These are phyloP conservation scores for Aphelocoma californica DNA, from an alignment of 2,797 vertebrate species.

Conservation along the genomic window DNA sequence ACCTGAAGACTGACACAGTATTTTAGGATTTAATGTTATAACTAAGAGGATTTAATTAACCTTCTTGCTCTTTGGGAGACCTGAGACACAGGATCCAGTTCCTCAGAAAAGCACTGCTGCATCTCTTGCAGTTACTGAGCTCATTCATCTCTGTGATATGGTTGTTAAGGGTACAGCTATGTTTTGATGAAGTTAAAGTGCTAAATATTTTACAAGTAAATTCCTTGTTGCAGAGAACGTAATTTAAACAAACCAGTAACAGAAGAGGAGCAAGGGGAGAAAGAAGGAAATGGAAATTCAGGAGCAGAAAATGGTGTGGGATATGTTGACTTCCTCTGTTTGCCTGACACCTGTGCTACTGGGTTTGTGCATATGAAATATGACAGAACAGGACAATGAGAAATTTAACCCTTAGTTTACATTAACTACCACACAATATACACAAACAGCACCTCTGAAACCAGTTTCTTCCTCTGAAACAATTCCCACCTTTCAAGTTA, in stretches of 20 bases:
- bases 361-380: not conserved
- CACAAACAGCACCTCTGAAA: not conserved
- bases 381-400: not conserved
- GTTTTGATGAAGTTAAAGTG: not conserved
- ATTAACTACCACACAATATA: not conserved
- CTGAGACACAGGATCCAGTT: not conserved
- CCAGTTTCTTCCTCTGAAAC: not conserved
- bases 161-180: not conserved
- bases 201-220: slow-evolving; percentile 3
- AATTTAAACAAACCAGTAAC: not conserved
- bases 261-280: not conserved
- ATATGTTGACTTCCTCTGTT: not conserved
- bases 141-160: not conserved
- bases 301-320: not conserved
- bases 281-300: not conserved
- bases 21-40: not conserved
- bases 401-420: not conserved
- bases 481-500: not conserved
- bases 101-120: not conserved
- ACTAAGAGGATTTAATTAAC: slow-evolving; percentile 27
- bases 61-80: not conserved
- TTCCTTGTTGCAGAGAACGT: not conserved
- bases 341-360: not conserved
- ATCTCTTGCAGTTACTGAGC: not conserved
- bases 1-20: not conserved